Evolutionary conservation across 1,140 invertebrate species (phyloP), one percentile per base, ranked within the genome.

Genomic region (Drepana arcuata): DNA sequence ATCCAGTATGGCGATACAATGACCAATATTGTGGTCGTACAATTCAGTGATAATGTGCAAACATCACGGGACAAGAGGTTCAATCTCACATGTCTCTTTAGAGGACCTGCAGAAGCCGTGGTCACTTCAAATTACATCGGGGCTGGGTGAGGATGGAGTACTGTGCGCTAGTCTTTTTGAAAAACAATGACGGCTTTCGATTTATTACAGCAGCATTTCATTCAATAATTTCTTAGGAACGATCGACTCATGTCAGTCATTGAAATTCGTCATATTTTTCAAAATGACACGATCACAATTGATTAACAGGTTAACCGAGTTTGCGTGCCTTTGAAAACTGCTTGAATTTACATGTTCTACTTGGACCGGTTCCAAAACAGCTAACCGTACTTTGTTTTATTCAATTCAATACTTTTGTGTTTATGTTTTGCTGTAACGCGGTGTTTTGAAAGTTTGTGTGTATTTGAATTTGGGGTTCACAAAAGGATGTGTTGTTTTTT

Each of bases 51-150:
- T 73, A 93, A 92, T 59, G 94, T 97, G 0, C 94, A 96, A 84
- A 96, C 95, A 0, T 92, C 92, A 28, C 84, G 92, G 40, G 95
- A 97, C 70, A 96, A 96, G 61, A 86, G 94, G 10, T 97, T 96
- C 77, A 97, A 97, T 75, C 79, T 97, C 3, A 97, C 95, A 6
- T 97, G 95, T 66, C 85, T 95, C 27, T 95, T 95, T 73, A 88
- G 93, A 54, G 94, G 94, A 16, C 94, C 94, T 1, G 94, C 94
- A 16, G 94, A 96, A 78, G 93, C 95, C 3, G 92, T 96, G 0
- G 95, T 97, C 18, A 95, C 94, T 9, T 96, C 95, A 12, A 94
- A 93, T 53, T 96, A 96, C 69, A 95, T 97, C 60, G 94, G 94
- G 42, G 93, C 95, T 30, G 94, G 94, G 93, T 95, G 89, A 86